A percentile compares a stretch with the other conserved stretches of the same genome.
Evolutionary conservation across 2,797 vertebrate genomes (phyloP).

Genomic region (Macrochelys suwanniensis): DNA sequence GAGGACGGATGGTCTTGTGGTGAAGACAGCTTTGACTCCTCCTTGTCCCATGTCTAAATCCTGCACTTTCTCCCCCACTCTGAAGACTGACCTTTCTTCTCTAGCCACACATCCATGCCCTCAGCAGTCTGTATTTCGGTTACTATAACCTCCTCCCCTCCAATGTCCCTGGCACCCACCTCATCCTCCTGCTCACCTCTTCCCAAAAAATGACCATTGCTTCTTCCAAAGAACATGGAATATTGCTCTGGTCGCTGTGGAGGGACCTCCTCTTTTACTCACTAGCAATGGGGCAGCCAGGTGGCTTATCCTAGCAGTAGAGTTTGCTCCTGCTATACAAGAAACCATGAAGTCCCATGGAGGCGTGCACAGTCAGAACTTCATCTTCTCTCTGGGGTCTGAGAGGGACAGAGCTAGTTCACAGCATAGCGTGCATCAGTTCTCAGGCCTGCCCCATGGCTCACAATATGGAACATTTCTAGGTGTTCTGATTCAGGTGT

Average conservation of each 20-base stretch:
- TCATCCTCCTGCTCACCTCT: background rate
- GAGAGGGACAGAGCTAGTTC: background rate
- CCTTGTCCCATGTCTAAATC: background rate
- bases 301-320: background rate
- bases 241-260: background rate
- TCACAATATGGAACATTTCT: background rate
- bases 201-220: background rate
- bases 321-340: background rate
- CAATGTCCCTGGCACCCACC: background rate
- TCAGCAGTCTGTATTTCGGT: background rate
- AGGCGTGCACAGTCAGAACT: background rate
- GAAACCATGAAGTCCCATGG: background rate
- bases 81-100: background rate
- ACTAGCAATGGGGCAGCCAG: background rate
- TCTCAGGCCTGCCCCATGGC: background rate
- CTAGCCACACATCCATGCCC: background rate
- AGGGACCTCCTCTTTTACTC: background rate
- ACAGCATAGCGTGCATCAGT: background rate
- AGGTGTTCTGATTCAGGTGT: background rate
- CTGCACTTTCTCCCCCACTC: background rate
- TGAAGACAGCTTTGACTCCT: background rate
- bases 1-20: background rate
- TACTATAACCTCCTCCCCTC: background rate
- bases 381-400: background rate
- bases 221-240: background rate